A percentile compares a stretch with the other conserved stretches of the same genome.
phyloP scores from a whole-genome alignment of 2,888 invertebrate species.

The Tinea trinotella region DNA sequence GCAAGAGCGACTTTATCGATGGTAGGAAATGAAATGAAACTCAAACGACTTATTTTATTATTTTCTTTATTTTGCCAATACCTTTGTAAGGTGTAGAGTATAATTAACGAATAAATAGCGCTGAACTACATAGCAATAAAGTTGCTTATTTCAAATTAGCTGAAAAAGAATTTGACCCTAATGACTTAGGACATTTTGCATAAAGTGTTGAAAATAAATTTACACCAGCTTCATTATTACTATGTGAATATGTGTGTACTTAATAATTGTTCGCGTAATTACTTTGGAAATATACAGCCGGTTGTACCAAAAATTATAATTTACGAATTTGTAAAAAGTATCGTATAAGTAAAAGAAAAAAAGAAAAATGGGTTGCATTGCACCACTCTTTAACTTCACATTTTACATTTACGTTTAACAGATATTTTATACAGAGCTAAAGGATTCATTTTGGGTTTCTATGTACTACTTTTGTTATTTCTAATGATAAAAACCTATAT shows the following conservation, averaged over 20 bases:
- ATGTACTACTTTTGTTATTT: too few species aligned
- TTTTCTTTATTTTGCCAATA: slow-evolving; percentile 50
- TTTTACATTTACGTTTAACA: too few species aligned
- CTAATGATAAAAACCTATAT: too few species aligned
- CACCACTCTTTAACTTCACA: too few species aligned
- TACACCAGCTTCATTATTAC: background rate
- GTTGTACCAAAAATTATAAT: too few species aligned
- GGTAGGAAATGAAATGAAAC: too few species aligned
- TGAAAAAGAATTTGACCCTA: background rate
- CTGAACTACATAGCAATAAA: slow-evolving; percentile 7
- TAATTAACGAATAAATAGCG: slow-evolving; percentile 9
- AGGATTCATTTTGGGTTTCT: too few species aligned
- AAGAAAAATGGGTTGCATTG: too few species aligned
- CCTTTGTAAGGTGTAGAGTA: slow-evolving; percentile 61
- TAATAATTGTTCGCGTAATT: background rate
- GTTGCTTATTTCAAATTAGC: background rate
- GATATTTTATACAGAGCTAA: too few species aligned
- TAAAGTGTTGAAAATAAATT: background rate
- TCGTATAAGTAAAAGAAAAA: too few species aligned
- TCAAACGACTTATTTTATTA: background rate
- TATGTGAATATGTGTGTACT: background rate
- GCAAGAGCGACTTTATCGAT: too few species aligned
- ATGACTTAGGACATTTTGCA: background rate
- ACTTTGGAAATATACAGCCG: background rate
- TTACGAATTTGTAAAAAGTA: too few species aligned